These are phyloP conservation scores for Semibalanus balanoides DNA, from an alignment of 1,140 invertebrate species.

Conservation along the genomic window DNA sequence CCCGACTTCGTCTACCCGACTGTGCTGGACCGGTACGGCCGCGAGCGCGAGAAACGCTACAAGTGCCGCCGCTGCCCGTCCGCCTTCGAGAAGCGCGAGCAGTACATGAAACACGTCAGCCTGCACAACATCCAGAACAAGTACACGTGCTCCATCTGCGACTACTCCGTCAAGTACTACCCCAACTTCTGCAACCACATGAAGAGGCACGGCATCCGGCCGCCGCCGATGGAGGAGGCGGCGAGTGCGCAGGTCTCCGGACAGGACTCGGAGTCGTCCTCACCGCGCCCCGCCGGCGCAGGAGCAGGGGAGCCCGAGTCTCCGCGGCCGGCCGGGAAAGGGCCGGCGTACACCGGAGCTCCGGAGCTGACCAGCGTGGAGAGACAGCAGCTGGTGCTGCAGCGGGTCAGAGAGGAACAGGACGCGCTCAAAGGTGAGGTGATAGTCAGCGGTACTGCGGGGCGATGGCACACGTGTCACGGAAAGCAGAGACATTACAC, in stretches of 20 bases:
- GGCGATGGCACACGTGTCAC: too few relatives aligned
- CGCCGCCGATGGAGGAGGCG: slow-evolving; percentile 7
- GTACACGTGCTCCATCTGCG: slow-evolving; percentile 68
- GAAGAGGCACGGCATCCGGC: slow-evolving; percentile 46
- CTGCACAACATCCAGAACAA: slow-evolving; percentile 68
- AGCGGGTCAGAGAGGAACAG: slow-evolving; percentile 27
- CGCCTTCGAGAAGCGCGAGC: slow-evolving; percentile 68
- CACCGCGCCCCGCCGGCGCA: neutral
- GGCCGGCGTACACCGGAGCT: slow-evolving; percentile 23
- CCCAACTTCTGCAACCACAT: slow-evolving; percentile 66
- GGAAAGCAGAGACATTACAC: too few relatives aligned
- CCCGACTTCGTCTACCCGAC: slow-evolving; percentile 3
- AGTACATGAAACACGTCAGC: slow-evolving; percentile 66
- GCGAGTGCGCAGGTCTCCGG: slow-evolving; percentile 5
- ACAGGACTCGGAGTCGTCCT: neutral
- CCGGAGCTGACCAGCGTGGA: slow-evolving; percentile 19
- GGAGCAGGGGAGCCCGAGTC: slow-evolving; percentile 17
- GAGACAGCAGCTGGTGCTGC: slow-evolving; percentile 27
- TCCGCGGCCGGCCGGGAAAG: slow-evolving; percentile 4
- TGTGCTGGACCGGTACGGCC: neutral
- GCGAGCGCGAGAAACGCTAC: slow-evolving; percentile 51
- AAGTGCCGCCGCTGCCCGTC: slow-evolving; percentile 76
- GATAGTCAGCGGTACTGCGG: too few relatives aligned
- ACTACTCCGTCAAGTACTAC: slow-evolving; percentile 75
- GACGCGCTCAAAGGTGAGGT: slow-evolving; percentile 18